These are phyloP conservation scores for Drosophila longiperda DNA, from an alignment of 2,888 invertebrate species.

Conservation along the genomic window DNA sequence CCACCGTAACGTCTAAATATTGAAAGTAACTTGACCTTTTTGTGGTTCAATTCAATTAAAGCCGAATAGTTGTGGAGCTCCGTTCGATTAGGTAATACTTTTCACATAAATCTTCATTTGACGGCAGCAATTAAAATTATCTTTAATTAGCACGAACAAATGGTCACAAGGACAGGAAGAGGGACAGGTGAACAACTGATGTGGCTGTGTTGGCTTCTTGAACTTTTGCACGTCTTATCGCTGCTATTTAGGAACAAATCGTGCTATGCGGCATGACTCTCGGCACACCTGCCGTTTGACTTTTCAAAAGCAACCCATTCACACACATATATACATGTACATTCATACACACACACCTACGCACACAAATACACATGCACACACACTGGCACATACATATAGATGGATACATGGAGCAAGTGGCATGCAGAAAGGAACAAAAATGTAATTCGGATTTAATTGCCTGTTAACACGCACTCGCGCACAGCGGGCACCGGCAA, in stretches of 20 bases:
- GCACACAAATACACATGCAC: not conserved
- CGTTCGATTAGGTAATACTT: slow-evolving; percentile 59
- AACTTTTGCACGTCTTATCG: slow-evolving; percentile 69
- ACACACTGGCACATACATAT: slow-evolving; percentile 1
- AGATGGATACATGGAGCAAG: slow-evolving; percentile 39
- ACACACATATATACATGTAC: slow-evolving; percentile 23
- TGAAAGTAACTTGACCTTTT: slow-evolving; percentile 39
- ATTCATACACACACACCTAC: slow-evolving; percentile 3
- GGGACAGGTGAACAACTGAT: not conserved
- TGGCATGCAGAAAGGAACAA: slow-evolving; percentile 68
- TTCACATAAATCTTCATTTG: slow-evolving; percentile 82
- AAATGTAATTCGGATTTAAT: slow-evolving; percentile 81
- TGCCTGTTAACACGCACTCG: slow-evolving; percentile 82
- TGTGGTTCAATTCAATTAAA: slow-evolving; percentile 41
- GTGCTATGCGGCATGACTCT: slow-evolving; percentile 58
- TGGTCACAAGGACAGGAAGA: slow-evolving; percentile 29
- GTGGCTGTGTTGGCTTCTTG: slow-evolving; percentile 50
- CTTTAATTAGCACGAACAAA: slow-evolving; percentile 83
- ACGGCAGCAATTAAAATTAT: slow-evolving; percentile 83
- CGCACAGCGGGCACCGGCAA: slow-evolving; percentile 73
- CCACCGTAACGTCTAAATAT: slow-evolving; percentile 2
- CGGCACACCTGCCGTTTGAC: slow-evolving; percentile 75
- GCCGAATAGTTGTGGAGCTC: slow-evolving; percentile 27
- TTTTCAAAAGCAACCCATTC: slow-evolving; percentile 45
- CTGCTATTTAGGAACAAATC: slow-evolving; percentile 59